Conservation (phyloP, 2,113 vertebrate species). For the Tachycineta bicolor region DNA sequence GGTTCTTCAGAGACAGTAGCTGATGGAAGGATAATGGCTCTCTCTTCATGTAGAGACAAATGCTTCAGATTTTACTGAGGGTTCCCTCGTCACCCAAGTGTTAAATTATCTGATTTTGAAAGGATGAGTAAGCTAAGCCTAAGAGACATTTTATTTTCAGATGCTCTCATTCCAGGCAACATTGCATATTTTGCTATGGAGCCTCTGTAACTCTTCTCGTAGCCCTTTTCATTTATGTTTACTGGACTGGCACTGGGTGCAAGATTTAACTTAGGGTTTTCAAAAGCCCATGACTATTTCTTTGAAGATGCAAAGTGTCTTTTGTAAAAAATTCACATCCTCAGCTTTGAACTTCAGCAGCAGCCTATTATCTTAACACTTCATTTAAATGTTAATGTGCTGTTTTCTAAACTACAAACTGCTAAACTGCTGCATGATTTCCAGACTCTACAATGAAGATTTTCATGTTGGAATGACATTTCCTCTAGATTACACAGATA, state of each 20-base stretch:
- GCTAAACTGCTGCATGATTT: background rate
- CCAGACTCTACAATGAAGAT: background rate
- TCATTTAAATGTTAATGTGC: constrained; percentile 29
- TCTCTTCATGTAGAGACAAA: background rate
- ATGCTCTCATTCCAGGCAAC: background rate
- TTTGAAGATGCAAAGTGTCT: background rate
- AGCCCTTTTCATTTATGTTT: background rate
- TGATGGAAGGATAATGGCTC: background rate
- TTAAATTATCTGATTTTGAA: background rate
- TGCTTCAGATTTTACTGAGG: background rate
- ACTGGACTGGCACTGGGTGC: background rate
- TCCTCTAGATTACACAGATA: background rate
- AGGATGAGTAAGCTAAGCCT: background rate
- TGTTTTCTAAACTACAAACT: constrained; percentile 16
- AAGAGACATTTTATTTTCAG: background rate
- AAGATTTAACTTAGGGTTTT: background rate
- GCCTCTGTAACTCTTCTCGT: background rate
- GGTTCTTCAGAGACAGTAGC: background rate
- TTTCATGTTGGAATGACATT: background rate
- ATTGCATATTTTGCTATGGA: background rate
- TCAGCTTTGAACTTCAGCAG: constrained; percentile 12
- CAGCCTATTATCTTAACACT: constrained; percentile 6
- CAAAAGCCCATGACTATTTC: background rate
- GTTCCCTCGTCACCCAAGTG: background rate
- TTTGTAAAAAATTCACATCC: constrained; percentile 22